phyloP scores from a whole-genome alignment of 2,888 invertebrate species.

The Perizoma affinitatum region DNA sequence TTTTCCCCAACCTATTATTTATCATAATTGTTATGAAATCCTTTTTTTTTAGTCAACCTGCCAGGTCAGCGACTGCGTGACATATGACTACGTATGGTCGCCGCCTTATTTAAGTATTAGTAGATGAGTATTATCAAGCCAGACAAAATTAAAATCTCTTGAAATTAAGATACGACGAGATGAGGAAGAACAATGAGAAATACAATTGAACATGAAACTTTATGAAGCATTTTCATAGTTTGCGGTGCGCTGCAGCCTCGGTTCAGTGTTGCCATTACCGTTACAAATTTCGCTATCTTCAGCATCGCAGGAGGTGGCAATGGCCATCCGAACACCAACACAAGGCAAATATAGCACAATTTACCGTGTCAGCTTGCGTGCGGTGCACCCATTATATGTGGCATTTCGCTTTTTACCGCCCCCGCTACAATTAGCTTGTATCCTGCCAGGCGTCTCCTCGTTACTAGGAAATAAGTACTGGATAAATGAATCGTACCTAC shows the following conservation, averaged over 20 bases:
- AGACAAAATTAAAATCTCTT: background rate
- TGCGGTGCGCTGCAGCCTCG: slow-evolving; percentile 10
- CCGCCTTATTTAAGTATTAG: background rate
- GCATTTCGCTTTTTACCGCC: slow-evolving; percentile 56
- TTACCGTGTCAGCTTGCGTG: slow-evolving; percentile 54
- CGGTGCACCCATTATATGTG: slow-evolving; percentile 51
- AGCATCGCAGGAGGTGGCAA: slow-evolving; percentile 33
- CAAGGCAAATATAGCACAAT: slow-evolving; percentile 40
- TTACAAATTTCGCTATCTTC: slow-evolving; percentile 24
- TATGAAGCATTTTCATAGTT: slow-evolving; percentile 13
- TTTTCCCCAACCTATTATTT: too few relatives aligned
- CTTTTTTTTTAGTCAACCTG: too few relatives aligned
- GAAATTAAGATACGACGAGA: slow-evolving; percentile 5
- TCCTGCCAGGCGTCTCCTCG: slow-evolving; percentile 21
- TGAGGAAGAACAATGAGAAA: slow-evolving; percentile 6
- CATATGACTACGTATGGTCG: background rate
- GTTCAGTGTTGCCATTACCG: slow-evolving; percentile 3
- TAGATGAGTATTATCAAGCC: too few relatives aligned
- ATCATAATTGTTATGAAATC: too few relatives aligned
- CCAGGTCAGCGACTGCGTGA: too few relatives aligned
- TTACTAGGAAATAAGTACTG: slow-evolving; percentile 13
- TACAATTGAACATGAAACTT: slow-evolving; percentile 11
- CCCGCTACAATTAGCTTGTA: slow-evolving; percentile 42
- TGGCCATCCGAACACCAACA: slow-evolving; percentile 21
- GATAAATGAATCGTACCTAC: background rate